phyloP scores from a whole-genome alignment of 2,797 vertebrate species.

The Catharus ustulatus region DNA sequence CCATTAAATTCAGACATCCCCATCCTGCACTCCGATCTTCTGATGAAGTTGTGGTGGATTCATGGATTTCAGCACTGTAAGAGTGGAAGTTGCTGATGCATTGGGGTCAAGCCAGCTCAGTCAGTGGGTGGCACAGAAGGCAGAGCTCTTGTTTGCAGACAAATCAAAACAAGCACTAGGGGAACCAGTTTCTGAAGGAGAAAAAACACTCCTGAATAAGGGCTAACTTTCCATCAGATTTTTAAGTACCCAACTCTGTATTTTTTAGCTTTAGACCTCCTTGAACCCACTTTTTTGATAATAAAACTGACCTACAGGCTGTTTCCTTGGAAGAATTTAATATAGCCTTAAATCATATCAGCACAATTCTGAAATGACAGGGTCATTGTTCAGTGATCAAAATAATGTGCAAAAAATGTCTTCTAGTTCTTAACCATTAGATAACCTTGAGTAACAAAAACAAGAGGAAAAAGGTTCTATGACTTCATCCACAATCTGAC shows the following conservation, averaged over 20 bases:
- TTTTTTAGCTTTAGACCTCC: slow-evolving; percentile 12
- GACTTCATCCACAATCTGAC: neutral
- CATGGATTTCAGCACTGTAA: fast-evolving
- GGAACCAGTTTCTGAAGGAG: neutral
- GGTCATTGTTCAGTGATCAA: neutral
- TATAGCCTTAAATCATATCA: slow-evolving; percentile 32
- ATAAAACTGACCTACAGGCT: neutral
- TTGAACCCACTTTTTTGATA: slow-evolving; percentile 1
- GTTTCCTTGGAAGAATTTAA: neutral
- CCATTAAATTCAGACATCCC: neutral
- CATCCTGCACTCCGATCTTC: neutral
- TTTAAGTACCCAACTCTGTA: neutral
- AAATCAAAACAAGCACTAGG: neutral
- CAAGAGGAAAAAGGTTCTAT: neutral
- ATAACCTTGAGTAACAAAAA: neutral
- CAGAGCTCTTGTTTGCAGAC: neutral
- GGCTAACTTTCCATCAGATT: slow-evolving; percentile 43
- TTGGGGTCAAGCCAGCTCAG: neutral
- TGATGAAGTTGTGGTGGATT: neutral
- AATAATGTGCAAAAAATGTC: neutral
- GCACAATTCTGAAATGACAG: slow-evolving; percentile 7
- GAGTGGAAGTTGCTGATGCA: neutral
- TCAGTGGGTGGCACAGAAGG: neutral
- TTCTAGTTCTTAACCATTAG: neutral
- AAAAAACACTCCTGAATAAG: slow-evolving; percentile 10